Evolutionary conservation across 2,888 invertebrate species (phyloP).

Genomic region (Noctua janthina): DNA sequence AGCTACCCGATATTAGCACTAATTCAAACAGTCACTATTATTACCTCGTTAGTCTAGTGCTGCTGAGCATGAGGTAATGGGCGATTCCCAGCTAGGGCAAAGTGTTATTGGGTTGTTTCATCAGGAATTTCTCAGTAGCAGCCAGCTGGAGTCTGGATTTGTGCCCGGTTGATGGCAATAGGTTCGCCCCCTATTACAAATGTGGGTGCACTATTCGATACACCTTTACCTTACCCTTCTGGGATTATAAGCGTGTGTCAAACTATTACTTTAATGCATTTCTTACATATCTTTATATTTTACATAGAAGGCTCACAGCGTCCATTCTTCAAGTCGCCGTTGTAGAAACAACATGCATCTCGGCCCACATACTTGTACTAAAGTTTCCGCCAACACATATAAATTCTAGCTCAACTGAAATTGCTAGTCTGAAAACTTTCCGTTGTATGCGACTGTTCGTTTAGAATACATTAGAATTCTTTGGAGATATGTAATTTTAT

Average conservation of each 20-base stretch:
- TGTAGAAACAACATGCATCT: slow-evolving; percentile 56
- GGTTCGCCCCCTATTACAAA: too few relatives aligned
- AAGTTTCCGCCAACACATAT: slow-evolving; percentile 57
- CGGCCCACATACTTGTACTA: slow-evolving; percentile 43
- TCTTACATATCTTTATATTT: slow-evolving; percentile 6
- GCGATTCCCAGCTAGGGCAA: too few relatives aligned
- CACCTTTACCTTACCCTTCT: background rate
- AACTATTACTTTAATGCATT: background rate
- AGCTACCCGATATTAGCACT: background rate
- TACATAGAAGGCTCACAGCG: background rate
- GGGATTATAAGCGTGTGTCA: background rate
- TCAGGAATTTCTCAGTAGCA: too few relatives aligned
- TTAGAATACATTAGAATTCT: slow-evolving; percentile 65
- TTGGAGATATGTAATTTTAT: slow-evolving; percentile 56
- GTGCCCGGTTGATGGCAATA: too few relatives aligned
- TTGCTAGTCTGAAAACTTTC: slow-evolving; percentile 62
- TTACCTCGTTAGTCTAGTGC: too few relatives aligned
- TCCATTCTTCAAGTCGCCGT: slow-evolving; percentile 28
- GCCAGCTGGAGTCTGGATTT: too few relatives aligned
- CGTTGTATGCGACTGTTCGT: slow-evolving; percentile 47
- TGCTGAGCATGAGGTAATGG: too few relatives aligned
- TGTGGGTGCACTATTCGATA: too few relatives aligned
- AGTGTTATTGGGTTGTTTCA: too few relatives aligned
- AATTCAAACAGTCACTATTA: too few relatives aligned
- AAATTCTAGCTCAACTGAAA: slow-evolving; percentile 62